phyloP scores from a whole-genome alignment of 2,113 vertebrate genomes.

The Illadopsis cleaveri region DNA sequence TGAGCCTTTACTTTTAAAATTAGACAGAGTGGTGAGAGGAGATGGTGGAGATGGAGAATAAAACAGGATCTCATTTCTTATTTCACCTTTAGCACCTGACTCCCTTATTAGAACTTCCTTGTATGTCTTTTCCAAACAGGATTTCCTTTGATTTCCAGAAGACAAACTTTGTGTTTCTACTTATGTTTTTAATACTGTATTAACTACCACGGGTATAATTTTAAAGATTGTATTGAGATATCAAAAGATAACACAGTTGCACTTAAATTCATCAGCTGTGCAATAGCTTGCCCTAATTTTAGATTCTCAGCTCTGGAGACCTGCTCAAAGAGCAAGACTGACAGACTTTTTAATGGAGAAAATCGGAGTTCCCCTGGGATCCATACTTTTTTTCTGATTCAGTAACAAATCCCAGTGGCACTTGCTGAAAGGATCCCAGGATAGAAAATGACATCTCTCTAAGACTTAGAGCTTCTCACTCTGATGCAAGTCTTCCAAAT shows the following conservation, averaged over 20 bases:
- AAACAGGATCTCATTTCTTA: not conserved
- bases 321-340: conserved; percentile 62
- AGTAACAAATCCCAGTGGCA: conserved; percentile 54
- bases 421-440: conserved; percentile 60
- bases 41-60: not conserved
- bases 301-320: conserved; percentile 58
- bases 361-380: conserved; percentile 47
- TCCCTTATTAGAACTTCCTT: not conserved
- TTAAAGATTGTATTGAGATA: conserved; percentile 60
- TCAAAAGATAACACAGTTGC: conserved; percentile 68
- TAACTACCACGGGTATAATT: conserved; percentile 68
- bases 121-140: not conserved
- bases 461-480: conserved; percentile 60
- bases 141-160: not conserved
- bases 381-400: conserved; percentile 52
- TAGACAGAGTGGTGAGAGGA: not conserved
- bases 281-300: conserved; percentile 73
- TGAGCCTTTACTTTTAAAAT: not conserved
- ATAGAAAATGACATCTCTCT: conserved; percentile 58
- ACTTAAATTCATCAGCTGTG: conserved; percentile 70
- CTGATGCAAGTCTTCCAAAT: conserved; percentile 16
- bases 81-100: not conserved
- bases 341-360: conserved; percentile 70
- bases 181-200: conserved; percentile 23
- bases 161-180: not conserved